Conservation (phyloP, 2,797 vertebrate species). For the Diceros bicornis region DNA sequence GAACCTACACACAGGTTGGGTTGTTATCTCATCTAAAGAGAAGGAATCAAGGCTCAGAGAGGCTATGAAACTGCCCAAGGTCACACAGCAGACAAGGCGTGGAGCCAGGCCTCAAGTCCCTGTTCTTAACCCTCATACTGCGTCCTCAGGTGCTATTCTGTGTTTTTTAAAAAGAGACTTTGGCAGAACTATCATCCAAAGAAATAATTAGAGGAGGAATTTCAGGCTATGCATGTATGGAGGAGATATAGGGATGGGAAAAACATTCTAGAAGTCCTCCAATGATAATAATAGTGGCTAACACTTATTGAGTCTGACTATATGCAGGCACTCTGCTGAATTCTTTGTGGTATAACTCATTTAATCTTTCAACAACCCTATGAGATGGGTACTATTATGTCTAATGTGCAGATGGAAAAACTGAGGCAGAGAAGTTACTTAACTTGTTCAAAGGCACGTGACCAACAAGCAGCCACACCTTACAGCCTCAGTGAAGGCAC, state of each 20-base stretch:
- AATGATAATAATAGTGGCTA: not conserved
- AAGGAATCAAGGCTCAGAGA: constrained; percentile 16
- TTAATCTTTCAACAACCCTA: not conserved
- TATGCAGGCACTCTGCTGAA: not conserved
- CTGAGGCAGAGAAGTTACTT: not conserved
- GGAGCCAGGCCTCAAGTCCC: not conserved
- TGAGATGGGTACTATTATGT: not conserved
- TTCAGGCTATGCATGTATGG: not conserved
- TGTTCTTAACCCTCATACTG: not conserved
- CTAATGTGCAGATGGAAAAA: not conserved
- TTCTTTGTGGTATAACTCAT: not conserved
- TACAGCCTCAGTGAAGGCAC: not conserved
- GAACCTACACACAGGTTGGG: not conserved
- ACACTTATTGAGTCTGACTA: not conserved
- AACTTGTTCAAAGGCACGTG: not conserved
- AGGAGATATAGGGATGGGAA: not conserved
- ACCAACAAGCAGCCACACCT: not conserved
- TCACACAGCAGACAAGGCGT: not conserved
- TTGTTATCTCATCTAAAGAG: not conserved
- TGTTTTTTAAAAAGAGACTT: not conserved
- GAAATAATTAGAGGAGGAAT: not conserved
- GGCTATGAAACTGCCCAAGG: not conserved
- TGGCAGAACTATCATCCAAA: not conserved
- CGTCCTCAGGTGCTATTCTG: not conserved
- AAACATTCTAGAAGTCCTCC: constrained; percentile 7